Evolutionary conservation across 23 tunicate species (phyloP).

Genomic region (Ascidia mentula): DNA sequence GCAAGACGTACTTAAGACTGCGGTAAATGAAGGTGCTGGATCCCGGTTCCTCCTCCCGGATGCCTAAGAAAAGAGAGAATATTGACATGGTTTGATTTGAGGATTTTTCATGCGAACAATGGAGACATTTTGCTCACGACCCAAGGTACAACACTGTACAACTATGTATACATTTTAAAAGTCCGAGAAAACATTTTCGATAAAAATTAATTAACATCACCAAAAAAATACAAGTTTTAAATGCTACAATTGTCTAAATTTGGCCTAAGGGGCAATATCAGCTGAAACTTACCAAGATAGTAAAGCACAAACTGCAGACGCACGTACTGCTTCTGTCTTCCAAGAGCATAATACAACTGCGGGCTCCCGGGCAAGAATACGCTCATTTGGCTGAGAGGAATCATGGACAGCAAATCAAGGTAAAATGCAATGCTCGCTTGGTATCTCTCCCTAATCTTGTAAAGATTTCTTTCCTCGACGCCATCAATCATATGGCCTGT

Average conservation of each 20-base stretch:
- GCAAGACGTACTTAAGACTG: slow-evolving; percentile 52
- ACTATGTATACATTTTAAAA: too few species aligned
- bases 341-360: slow-evolving; percentile 29
- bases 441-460: slow-evolving; percentile 58
- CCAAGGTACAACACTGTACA: too few species aligned
- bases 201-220: too few species aligned
- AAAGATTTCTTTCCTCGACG: slow-evolving; percentile 71
- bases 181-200: too few species aligned
- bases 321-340: slow-evolving; percentile 56
- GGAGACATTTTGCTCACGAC: too few species aligned
- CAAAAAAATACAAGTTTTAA: too few species aligned
- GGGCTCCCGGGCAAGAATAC: slow-evolving; percentile 38
- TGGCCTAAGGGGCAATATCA: too few species aligned
- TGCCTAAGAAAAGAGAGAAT: slow-evolving; percentile 6
- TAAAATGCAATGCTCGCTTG: slow-evolving; percentile 64
- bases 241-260: too few species aligned
- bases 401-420: slow-evolving; percentile 52
- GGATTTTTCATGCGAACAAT: too few species aligned
- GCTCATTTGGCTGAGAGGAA: slow-evolving; percentile 49
- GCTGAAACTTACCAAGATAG: slow-evolving; percentile 59
- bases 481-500: slow-evolving; percentile 80
- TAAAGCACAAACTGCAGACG: slow-evolving; percentile 75
- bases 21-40: slow-evolving; percentile 73
- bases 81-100: too few species aligned
- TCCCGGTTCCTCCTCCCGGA: slow-evolving; percentile 78